Evolutionary conservation across 2,888 invertebrate genomes (phyloP), one percentile per base, ranked within the genome.

Genomic region (Amblyjoppa proteus): DNA sequence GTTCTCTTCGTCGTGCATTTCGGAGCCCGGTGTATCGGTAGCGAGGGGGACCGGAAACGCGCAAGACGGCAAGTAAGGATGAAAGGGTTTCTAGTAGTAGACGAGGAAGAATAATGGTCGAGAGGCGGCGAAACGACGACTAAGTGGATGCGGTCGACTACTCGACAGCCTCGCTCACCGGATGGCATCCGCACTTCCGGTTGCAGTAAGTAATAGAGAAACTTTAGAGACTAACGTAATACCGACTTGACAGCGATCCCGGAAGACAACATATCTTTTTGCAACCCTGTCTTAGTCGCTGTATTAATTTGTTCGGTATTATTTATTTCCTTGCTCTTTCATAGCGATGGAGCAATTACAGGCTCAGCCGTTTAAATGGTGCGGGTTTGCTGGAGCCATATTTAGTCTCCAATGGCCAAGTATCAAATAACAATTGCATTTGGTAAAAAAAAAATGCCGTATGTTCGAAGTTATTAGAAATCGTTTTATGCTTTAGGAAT

Each of bases 371-470:
- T 49, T 4, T 3, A 4, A 49, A 16, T 16, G 13, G 45, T 16
- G 9, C 11, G 11, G 11, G 5, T 41, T 11, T 9, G 7, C 41
- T 5, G 9, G 11, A 41, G 0, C 9, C 9, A 11, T 11, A 11
- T 13, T 49, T 16, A 3, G 1, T 49, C 45, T 49, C 5, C 2
- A 3, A 49, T 3, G 13, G 16, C 13, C 3, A 16, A 49, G 3
- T 11, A 49, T 49, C 3, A 16, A 49, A 49, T 49, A 16, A 16
- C 45, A 16, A 13, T 49, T 16, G 16, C 16, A 16, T 16, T 16
- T 5, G 16, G 13, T 49, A 13, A 45, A 5, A 49, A 49, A 16
- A 45, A 45, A 49, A 49, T 4, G 16, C 96, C 96, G 91, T 95
- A 94, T 88, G 96, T 95, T 41, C 41, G 11, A 41, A 41, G 11